phyloP scores from a whole-genome alignment of 1,140 invertebrate species.

The Pollicipes pollicipes region DNA sequence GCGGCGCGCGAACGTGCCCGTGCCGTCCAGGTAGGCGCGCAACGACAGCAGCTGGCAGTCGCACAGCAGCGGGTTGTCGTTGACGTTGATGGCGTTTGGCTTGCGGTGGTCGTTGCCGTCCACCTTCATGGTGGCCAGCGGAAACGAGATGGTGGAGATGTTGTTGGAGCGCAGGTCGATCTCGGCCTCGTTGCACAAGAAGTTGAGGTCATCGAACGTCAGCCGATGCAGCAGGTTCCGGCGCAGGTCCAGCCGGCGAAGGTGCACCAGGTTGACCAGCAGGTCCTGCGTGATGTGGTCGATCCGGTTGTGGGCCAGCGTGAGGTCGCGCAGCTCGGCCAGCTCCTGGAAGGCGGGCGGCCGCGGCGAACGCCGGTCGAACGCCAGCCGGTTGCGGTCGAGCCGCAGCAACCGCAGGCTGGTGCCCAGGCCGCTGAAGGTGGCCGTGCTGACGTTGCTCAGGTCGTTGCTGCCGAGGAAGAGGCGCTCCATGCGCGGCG shows the following conservation, averaged over 20 bases:
- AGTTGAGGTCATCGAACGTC: neutral
- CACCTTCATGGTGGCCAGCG: neutral
- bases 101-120: slow-evolving; percentile 10
- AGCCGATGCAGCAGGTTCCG: neutral
- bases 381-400: slow-evolving; percentile 13
- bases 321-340: neutral
- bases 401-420: slow-evolving; percentile 23
- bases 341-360: neutral
- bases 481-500: slow-evolving; percentile 24
- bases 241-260: neutral
- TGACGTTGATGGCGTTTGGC: slow-evolving; percentile 26
- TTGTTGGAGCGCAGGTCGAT: neutral
- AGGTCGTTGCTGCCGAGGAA: slow-evolving; percentile 32
- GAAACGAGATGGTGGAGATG: neutral
- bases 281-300: neutral
- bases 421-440: slow-evolving; percentile 9
- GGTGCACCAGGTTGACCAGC: neutral
- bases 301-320: neutral
- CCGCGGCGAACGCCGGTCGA: neutral
- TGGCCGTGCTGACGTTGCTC: slow-evolving; percentile 15
- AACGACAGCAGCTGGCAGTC: slow-evolving; percentile 40
- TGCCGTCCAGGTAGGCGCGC: slow-evolving; percentile 29
- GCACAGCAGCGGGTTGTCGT: slow-evolving; percentile 44
- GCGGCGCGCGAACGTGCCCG: slow-evolving; percentile 22
- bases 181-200: neutral